Conservation (phyloP, 1,140 invertebrate species). For the Hylyphantes graminicola region DNA sequence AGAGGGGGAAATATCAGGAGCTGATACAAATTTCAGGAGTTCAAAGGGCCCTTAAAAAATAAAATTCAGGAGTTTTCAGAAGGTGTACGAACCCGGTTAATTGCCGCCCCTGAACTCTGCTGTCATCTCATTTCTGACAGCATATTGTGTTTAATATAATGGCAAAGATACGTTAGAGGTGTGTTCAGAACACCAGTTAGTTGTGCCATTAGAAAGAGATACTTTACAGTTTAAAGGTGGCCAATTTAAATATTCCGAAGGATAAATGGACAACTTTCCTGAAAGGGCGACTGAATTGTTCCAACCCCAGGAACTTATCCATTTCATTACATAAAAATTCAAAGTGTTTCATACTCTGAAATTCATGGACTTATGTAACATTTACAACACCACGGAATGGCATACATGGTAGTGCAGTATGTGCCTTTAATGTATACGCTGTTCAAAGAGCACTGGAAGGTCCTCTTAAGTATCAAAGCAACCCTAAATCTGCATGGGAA, state of each 20-base stretch:
- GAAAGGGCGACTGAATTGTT: constrained; percentile 92
- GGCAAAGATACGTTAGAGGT: no score
- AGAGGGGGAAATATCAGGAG: no score
- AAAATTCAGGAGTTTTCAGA: no score
- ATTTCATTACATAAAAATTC: constrained; percentile 95
- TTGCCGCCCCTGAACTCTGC: no score
- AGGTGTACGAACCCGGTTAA: no score
- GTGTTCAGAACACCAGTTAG: no score
- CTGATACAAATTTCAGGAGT: no score
- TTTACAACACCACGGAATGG: constrained; percentile 93
- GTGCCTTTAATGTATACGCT: constrained; percentile 87
- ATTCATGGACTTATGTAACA: constrained; percentile 88
- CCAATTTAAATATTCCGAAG: constrained; percentile 75
- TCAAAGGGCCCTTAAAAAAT: no score
- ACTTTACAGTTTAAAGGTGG: no score
- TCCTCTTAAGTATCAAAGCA: constrained; percentile 86
- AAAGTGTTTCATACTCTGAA: constrained; percentile 79
- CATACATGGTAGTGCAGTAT: constrained; percentile 92
- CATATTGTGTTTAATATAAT: no score
- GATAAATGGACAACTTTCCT: constrained; percentile 91
- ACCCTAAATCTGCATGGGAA: constrained; percentile 82
- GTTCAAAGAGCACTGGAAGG: constrained; percentile 87
- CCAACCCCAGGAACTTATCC: constrained; percentile 89
- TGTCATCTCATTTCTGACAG: no score
- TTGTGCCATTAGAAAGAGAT: no score